Percentiles rank a stretch among this genome's conserved stretches.
Conservation (phyloP, 2,888 invertebrate species). For the Liopterus haemorrhoidalis region DNA sequence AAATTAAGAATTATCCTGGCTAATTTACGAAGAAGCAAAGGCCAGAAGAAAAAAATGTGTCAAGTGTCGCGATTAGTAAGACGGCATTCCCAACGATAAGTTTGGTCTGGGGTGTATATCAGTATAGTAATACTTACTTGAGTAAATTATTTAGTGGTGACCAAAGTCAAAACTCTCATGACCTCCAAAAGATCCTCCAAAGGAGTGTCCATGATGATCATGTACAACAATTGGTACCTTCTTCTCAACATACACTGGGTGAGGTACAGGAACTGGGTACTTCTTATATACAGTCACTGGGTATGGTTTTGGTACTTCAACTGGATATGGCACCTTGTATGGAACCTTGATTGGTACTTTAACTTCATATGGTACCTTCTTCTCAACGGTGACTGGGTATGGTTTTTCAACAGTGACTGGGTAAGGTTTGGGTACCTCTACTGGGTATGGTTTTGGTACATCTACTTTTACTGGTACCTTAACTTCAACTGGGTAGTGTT, state of each 20-base stretch:
- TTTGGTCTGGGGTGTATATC: no score
- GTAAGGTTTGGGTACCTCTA: conserved; percentile 53
- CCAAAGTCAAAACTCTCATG: no score
- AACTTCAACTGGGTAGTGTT: conserved; percentile 52
- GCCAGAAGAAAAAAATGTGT: no score
- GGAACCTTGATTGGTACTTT: conserved; percentile 51
- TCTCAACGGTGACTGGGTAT: conserved; percentile 41
- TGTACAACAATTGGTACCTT: conserved; percentile 45
- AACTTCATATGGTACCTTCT: conserved; percentile 45
- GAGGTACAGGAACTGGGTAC: conserved; percentile 53
- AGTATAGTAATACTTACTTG: no score
- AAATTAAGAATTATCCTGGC: no score
- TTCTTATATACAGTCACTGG: conserved; percentile 54
- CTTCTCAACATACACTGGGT: conserved; percentile 55
- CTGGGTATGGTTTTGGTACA: conserved; percentile 47
- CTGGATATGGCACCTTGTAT: conserved; percentile 51
- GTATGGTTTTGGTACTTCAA: conserved; percentile 41
- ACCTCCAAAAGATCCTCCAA: conserved; percentile 27
- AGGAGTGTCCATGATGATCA: conserved; percentile 34
- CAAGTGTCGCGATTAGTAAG: no score
- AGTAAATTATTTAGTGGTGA: no score
- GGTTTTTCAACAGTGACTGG: conserved; percentile 55
- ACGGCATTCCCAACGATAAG: no score
- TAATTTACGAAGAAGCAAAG: no score
- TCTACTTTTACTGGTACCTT: conserved; percentile 44